Percentiles rank a stretch among this genome's conserved stretches.
Evolutionary conservation across 2,113 vertebrate species (phyloP).

Genomic region (Etia nguti): DNA sequence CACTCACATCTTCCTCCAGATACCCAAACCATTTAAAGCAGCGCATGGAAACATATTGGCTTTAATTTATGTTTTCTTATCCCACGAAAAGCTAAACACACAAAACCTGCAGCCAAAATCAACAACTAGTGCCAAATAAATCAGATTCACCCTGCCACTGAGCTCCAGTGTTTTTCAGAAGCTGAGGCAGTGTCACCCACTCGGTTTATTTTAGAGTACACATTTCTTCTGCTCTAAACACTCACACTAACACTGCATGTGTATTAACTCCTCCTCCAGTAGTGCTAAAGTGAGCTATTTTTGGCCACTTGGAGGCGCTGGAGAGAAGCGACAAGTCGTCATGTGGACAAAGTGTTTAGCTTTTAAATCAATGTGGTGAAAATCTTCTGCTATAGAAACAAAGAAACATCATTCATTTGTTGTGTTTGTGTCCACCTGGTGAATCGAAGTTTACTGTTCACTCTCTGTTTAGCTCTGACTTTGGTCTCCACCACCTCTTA

Average conservation of each 20-base stretch:
- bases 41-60: neutral
- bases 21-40: neutral
- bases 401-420: neutral
- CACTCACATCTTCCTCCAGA: constrained; percentile 2
- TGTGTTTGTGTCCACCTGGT: neutral
- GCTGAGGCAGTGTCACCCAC: neutral
- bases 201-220: neutral
- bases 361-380: neutral
- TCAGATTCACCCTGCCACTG: neutral
- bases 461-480: neutral
- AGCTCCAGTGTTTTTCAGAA: neutral
- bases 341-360: neutral
- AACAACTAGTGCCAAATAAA: neutral
- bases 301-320: neutral
- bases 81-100: neutral
- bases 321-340: neutral
- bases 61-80: neutral
- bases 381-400: neutral
- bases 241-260: neutral
- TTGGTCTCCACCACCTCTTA: neutral
- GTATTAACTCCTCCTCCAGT: neutral
- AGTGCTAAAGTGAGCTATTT: neutral
- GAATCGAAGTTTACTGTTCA: neutral
- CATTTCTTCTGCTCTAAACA: neutral
- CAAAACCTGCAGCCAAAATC: neutral